These are phyloP conservation scores for Gonatopus flavifemur DNA, from an alignment of 1,140 invertebrate genomes.

Conservation along the genomic window DNA sequence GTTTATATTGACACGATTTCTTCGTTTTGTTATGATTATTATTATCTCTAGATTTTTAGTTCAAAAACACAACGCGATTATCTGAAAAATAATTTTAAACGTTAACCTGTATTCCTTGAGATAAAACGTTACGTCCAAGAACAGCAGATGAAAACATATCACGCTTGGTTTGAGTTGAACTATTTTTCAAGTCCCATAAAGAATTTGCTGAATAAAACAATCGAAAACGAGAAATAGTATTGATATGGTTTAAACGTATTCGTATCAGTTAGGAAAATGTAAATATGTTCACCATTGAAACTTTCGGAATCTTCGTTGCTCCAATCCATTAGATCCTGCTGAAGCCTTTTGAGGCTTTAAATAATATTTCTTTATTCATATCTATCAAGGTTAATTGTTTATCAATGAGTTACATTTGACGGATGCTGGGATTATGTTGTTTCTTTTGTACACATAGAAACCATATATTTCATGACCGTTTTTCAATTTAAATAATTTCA, in stretches of 20 bases:
- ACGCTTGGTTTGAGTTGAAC: conserved; percentile 27
- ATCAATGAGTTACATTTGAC: too few relatives aligned
- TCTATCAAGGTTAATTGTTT: conserved; percentile 10
- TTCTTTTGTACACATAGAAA: too few relatives aligned
- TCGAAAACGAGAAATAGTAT: too few relatives aligned
- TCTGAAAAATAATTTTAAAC: conserved; percentile 4
- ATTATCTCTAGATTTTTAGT: too few relatives aligned
- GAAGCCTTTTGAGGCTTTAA: conserved; percentile 8
- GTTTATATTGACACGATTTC: too few relatives aligned
- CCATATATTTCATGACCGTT: too few relatives aligned
- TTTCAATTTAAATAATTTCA: too few relatives aligned
- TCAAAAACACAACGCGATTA: neutral
- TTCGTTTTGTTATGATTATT: too few relatives aligned
- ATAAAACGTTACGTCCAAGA: conserved; percentile 22
- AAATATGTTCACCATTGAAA: conserved; percentile 30
- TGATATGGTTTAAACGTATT: too few relatives aligned
- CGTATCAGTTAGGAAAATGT: too few relatives aligned
- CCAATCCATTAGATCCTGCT: conserved; percentile 37
- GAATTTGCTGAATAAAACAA: too few relatives aligned
- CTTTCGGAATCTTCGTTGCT: conserved; percentile 32
- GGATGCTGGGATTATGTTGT: too few relatives aligned
- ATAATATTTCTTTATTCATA: conserved; percentile 6
- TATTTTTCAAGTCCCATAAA: conserved; percentile 27
- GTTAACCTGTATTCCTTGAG: conserved; percentile 27
- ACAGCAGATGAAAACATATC: conserved; percentile 21